A percentile compares a stretch with the other conserved stretches of the same genome.
These are phyloP conservation scores for Lasiurus borealis DNA, from an alignment of 2,113 vertebrate genomes.

Conservation along the genomic window DNA sequence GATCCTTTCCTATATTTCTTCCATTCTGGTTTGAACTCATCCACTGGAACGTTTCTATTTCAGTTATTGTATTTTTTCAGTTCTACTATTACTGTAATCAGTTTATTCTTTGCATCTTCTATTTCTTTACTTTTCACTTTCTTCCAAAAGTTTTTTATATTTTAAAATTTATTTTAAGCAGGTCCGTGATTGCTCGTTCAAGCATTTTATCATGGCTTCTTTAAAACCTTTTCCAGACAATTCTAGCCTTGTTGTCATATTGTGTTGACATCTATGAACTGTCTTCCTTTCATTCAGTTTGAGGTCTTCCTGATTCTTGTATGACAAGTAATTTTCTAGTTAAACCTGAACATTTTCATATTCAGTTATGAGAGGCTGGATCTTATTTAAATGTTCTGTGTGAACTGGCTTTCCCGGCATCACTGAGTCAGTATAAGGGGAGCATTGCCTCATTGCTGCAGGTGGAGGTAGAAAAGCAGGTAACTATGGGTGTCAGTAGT, in stretches of 20 bases:
- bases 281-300: not conserved
- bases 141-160: not conserved
- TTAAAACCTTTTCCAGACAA: not conserved
- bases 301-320: not conserved
- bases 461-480: not conserved
- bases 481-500: not conserved
- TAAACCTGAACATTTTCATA: not conserved
- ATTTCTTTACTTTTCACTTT: not conserved
- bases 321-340: not conserved
- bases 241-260: not conserved
- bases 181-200: not conserved
- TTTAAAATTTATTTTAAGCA: not conserved
- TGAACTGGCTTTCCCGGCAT: not conserved
- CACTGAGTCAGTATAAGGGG: not conserved
- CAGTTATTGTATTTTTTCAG: not conserved
- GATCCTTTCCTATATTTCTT: not conserved
- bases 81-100: not conserved
- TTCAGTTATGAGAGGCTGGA: not conserved
- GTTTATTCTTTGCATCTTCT: not conserved
- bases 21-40: not conserved
- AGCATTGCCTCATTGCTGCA: not conserved
- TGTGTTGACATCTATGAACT: not conserved
- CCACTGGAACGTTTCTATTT: not conserved
- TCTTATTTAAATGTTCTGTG: not conserved
- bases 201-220: not conserved